Evolutionary conservation across 53 echinoderm and acorn worm genomes (phyloP).

Genomic region (Astropecten irregularis): DNA sequence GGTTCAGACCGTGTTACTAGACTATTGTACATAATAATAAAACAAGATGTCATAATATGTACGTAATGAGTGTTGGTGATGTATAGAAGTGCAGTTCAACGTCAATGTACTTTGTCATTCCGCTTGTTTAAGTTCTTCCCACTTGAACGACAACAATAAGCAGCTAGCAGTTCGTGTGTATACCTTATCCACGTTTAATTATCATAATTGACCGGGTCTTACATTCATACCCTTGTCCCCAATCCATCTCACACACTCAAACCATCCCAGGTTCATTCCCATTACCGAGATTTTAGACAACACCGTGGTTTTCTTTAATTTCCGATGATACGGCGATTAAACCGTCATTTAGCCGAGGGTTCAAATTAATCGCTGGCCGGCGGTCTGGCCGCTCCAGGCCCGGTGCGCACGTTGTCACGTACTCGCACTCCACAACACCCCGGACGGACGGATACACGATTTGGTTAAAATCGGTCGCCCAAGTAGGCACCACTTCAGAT

Average conservation of each 20-base stretch:
- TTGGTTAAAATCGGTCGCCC: too few relatives aligned
- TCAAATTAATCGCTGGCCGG: slow-evolving; percentile 18
- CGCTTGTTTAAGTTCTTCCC: too few relatives aligned
- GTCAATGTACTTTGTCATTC: slow-evolving; percentile 17
- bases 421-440: slow-evolving; percentile 4
- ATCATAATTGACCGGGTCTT: not conserved
- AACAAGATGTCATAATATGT: slow-evolving; percentile 41
- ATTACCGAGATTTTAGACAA: not conserved
- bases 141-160: too few relatives aligned
- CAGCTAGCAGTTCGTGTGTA: not conserved
- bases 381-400: not conserved
- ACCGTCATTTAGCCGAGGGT: slow-evolving; percentile 2
- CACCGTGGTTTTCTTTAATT: slow-evolving; percentile 39
- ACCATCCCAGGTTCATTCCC: not conserved
- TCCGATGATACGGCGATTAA: slow-evolving; percentile 29
- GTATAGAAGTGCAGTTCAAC: not conserved
- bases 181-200: not conserved
- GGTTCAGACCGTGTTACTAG: not conserved
- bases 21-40: slow-evolving; percentile 34
- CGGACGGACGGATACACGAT: too few relatives aligned
- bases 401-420: not conserved
- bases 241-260: not conserved
- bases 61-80: not conserved
- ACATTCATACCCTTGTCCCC: not conserved
- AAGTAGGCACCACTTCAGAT: too few relatives aligned